Percentiles rank a stretch among this genome's conserved stretches.
Conservation (phyloP, 2,113 vertebrate species). For the Alouatta palliata region DNA sequence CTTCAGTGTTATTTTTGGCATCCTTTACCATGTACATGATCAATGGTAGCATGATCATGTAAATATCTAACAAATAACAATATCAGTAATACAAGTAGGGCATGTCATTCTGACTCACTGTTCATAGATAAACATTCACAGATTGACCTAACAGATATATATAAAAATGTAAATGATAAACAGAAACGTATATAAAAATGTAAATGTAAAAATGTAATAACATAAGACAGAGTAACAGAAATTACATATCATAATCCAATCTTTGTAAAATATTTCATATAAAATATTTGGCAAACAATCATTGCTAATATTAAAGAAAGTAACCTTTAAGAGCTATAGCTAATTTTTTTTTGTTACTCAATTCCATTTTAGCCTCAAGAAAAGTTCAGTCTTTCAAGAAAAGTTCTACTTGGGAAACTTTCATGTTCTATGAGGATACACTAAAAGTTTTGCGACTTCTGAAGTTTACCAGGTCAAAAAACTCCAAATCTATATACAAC, state of each 20-base stretch:
- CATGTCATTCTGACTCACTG: neutral
- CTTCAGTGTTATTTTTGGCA: neutral
- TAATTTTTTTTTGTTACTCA: neutral
- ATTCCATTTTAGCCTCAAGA: neutral
- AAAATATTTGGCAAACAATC: neutral
- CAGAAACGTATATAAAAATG: neutral
- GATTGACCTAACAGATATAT: neutral
- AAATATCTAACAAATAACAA: neutral
- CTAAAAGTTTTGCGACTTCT: neutral
- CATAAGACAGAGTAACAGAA: neutral
- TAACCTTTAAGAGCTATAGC: neutral
- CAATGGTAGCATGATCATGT: neutral
- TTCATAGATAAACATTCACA: neutral
- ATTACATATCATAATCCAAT: neutral
- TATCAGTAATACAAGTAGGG: neutral
- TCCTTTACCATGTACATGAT: neutral
- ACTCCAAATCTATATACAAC: neutral
- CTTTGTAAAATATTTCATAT: neutral
- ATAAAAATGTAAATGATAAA: neutral
- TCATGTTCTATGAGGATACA: neutral
- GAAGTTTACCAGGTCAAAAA: neutral
- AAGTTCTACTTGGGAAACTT: neutral
- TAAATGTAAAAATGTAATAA: neutral
- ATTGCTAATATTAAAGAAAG: conserved; percentile 12
- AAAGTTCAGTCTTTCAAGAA: neutral